These are phyloP conservation scores for Petroica traversi DNA, from an alignment of 2,113 vertebrate species.

Conservation along the genomic window DNA sequence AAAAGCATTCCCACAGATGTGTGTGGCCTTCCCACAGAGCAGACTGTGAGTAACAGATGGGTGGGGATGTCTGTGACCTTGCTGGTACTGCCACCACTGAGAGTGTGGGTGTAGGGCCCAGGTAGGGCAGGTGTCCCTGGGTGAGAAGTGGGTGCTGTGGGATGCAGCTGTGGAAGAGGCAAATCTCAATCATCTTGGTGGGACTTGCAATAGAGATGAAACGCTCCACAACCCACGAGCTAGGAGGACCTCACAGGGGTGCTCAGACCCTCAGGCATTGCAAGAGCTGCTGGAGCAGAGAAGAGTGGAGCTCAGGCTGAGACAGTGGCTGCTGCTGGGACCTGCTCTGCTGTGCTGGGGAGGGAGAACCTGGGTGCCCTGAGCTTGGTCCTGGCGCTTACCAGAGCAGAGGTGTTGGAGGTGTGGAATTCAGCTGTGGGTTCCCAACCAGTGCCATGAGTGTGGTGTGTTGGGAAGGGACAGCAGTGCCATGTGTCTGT, in stretches of 20 bases:
- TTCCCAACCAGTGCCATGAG: not conserved
- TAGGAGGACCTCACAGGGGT: rapidly evolving
- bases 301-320: not conserved
- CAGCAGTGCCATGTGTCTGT: too few species aligned
- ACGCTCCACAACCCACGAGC: rapidly evolving
- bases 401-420: not conserved
- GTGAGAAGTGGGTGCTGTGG: not conserved
- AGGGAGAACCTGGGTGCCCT: not conserved
- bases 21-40: not conserved
- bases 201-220: not conserved
- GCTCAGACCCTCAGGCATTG: not conserved
- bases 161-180: not conserved
- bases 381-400: not conserved
- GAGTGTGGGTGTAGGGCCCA: rapidly evolving
- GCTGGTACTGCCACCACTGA: not conserved
- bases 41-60: not conserved
- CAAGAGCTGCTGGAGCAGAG: not conserved
- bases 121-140: not conserved
- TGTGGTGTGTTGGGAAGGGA: rapidly evolving
- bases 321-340: not conserved
- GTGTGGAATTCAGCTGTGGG: not conserved
- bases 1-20: not conserved
- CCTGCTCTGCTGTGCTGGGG: not conserved
- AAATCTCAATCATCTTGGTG: not conserved
- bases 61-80: not conserved